A percentile compares a stretch with the other conserved stretches of the same genome.
phyloP scores from a whole-genome alignment of 2,113 vertebrate genomes.

The Eurystomus gularis region DNA sequence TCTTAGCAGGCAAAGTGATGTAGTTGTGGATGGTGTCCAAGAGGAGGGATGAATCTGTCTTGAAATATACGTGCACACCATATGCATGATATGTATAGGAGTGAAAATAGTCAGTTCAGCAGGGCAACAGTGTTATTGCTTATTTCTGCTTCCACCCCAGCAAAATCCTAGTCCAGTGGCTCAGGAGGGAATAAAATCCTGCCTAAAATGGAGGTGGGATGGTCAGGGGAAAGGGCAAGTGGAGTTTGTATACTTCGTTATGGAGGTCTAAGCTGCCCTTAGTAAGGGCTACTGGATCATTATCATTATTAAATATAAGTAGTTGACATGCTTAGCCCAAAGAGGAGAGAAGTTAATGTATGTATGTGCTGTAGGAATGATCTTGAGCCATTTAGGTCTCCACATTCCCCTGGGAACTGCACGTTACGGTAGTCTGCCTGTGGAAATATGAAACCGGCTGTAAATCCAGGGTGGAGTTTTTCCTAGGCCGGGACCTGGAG shows the following conservation, averaged over 20 bases:
- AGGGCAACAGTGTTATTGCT: background rate
- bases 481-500: background rate
- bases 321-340: background rate
- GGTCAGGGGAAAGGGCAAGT: background rate
- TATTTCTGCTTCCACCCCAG: background rate
- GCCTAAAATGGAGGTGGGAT: background rate
- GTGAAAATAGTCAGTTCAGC: background rate
- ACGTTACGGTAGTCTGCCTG: background rate
- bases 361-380: background rate
- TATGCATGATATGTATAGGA: background rate
- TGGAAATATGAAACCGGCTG: background rate
- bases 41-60: background rate
- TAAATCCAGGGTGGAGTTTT: background rate
- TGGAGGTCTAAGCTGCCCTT: background rate
- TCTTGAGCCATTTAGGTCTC: background rate
- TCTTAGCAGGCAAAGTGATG: background rate
- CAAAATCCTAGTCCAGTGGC: background rate
- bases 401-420: background rate
- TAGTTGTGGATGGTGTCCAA: background rate
- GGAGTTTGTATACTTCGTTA: background rate
- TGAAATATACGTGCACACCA: background rate
- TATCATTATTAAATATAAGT: background rate
- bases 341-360: background rate
- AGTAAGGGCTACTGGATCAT: background rate
- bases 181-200: background rate